These are phyloP conservation scores for Drosophila nebulosa DNA, from an alignment of 1,140 invertebrate species.

Conservation along the genomic window DNA sequence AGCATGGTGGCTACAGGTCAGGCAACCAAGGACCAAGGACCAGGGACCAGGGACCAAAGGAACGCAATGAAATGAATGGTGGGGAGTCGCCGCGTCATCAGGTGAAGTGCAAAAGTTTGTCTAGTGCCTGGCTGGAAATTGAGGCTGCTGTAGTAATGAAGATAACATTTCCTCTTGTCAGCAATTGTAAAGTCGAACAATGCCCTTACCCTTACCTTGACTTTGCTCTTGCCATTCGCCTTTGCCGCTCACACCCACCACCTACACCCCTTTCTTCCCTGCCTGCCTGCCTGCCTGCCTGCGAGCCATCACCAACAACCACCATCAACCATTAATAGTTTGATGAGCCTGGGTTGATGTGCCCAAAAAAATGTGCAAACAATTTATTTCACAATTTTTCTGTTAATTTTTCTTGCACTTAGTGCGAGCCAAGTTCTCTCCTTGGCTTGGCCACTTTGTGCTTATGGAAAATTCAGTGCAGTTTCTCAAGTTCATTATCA, in stretches of 20 bases:
- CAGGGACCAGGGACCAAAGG: neutral
- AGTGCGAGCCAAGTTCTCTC: neutral
- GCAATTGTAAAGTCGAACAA: constrained; percentile 59
- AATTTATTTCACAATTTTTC: constrained; percentile 34
- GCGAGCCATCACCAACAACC: neutral
- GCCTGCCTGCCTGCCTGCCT: too few relatives aligned
- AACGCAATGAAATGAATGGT: neutral
- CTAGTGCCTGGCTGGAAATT: constrained; percentile 17
- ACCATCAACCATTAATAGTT: neutral
- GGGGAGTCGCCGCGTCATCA: constrained; percentile 37
- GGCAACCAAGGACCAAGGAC: constrained; percentile 1
- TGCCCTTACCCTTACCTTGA: constrained; percentile 6
- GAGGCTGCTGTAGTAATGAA: constrained; percentile 68
- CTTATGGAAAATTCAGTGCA: constrained; percentile 1
- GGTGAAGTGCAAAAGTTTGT: constrained; percentile 47
- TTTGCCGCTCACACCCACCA: neutral
- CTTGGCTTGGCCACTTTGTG: neutral
- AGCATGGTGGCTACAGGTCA: constrained; percentile 23
- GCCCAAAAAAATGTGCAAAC: constrained; percentile 30
- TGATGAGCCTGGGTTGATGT: constrained; percentile 4
- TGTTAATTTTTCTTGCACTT: neutral
- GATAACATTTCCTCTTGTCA: constrained; percentile 73
- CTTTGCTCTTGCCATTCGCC: neutral
- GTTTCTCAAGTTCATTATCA: constrained; percentile 16
- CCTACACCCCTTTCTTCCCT: too few relatives aligned